Evolutionary conservation across 2,888 invertebrate species (phyloP), one percentile per base, ranked within the genome.

Genomic region (Drosophila mimica): DNA sequence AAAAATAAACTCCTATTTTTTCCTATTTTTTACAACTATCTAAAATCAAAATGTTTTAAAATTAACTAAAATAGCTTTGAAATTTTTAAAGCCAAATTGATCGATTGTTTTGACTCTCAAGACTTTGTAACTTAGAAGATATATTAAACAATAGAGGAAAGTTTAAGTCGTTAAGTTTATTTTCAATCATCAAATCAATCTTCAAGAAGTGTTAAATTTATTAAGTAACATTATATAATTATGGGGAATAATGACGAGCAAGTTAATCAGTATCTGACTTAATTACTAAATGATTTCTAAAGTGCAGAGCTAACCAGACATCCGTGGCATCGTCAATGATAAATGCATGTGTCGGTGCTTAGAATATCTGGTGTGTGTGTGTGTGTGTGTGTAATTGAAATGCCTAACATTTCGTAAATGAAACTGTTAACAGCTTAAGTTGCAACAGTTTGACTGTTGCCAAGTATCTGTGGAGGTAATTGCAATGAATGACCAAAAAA

Each of bases 401-500:
- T 88, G 48, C 65, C 58, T 36, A 65, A 54, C 64, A 65, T 76
- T 79, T 67, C 49, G 66, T 59, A 70, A 82, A 74, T 82, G 78
- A 73, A 80, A 82, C 59, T 56, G 25, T 69, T 53, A 65, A 60
- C 70, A 75, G 60, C 69, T 58, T 70, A 65, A 57, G 54, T 66
- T 53, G 57, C 59, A 64, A 40, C 25, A 25, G 30, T 51, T 65
- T 49, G 30, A 53, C 61, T 51, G 52, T 62, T 43, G 54, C 36
- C 57, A 59, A 71, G 51, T 54, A 57, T 46, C 28, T 54, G 52
- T 34, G 56, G 53, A 52, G 63, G 3, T 30, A 20, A 61, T 25
- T 63, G 75, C 79, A 62, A 36, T 58, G 53, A 62, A 61, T 60
- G 56, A 51, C 33, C 51, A 46, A 51, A 64, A 36, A n/a, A 64